Evolutionary conservation across 2,797 vertebrate genomes (phyloP).

Genomic region (Schizopygopsis malacanthus): DNA sequence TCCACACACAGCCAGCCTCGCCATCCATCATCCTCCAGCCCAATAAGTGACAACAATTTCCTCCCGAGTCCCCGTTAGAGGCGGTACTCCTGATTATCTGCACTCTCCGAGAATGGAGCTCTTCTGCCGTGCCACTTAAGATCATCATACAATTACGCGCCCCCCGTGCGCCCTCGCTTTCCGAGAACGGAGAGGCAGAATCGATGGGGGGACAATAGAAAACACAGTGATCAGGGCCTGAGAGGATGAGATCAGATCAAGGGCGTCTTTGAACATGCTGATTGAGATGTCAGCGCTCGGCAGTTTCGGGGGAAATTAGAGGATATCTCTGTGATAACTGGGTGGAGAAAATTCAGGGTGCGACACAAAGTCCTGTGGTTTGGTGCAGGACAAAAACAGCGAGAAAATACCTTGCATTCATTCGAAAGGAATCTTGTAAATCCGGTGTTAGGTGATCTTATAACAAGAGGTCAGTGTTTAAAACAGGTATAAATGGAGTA

Average conservation of each 20-base stretch:
- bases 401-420: background rate
- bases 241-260: constrained; percentile 51
- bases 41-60: constrained; percentile 75
- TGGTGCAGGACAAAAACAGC: constrained; percentile 15
- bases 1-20: constrained; percentile 49
- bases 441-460: background rate
- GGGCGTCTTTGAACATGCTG: constrained; percentile 51
- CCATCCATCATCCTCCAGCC: constrained; percentile 72
- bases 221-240: constrained; percentile 48
- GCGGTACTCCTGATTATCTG: constrained; percentile 68
- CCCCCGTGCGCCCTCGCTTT: constrained; percentile 62
- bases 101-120: constrained; percentile 51
- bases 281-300: constrained; percentile 43
- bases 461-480: background rate
- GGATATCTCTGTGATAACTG: constrained; percentile 37
- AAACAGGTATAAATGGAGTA: background rate
- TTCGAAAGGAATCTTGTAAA: constrained; percentile 5
- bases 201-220: constrained; percentile 65
- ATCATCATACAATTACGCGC: constrained; percentile 72
- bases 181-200: constrained; percentile 57
- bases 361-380: background rate
- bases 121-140: constrained; percentile 67
- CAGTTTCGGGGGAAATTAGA: constrained; percentile 43
- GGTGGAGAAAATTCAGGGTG: constrained; percentile 12
- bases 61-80: constrained; percentile 60